Conservation (phyloP, 2,113 vertebrate genomes). For the Notiomystis cincta region DNA sequence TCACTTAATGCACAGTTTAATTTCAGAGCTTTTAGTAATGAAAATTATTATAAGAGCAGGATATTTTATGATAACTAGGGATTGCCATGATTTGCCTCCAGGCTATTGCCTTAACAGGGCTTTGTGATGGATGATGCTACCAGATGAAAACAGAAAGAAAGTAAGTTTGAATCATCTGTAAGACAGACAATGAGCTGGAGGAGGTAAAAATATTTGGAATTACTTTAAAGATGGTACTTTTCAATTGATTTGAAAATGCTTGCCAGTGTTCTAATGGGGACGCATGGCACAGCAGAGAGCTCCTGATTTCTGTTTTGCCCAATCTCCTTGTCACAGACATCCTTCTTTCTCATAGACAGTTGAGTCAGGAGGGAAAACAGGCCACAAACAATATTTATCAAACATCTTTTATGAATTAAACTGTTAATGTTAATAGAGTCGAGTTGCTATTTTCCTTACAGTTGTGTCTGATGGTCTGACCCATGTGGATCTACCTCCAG, state of each 20-base stretch:
- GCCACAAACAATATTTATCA: background rate
- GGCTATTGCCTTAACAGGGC: background rate
- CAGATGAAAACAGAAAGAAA: background rate
- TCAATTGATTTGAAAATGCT: background rate
- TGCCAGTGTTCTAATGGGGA: background rate
- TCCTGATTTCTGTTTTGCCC: background rate
- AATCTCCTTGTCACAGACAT: background rate
- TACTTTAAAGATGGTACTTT: background rate
- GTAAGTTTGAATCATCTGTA: background rate
- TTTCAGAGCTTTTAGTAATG: background rate
- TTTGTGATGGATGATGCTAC: background rate
- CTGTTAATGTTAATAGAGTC: background rate
- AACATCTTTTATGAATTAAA: background rate
- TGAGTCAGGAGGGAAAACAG: background rate
- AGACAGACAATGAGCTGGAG: background rate
- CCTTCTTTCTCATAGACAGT: background rate
- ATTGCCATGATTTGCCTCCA: background rate
- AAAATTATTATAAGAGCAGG: background rate
- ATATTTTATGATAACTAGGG: background rate
- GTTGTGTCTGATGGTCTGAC: background rate
- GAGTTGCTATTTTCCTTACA: background rate
- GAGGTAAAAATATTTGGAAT: background rate
- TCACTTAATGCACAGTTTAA: background rate
- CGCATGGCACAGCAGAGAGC: background rate
- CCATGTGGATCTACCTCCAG: rapidly evolving